Percentiles rank a stretch among this genome's conserved stretches.
Conservation (phyloP, 2,888 invertebrate species). For the Dromius quadrimaculatus region DNA sequence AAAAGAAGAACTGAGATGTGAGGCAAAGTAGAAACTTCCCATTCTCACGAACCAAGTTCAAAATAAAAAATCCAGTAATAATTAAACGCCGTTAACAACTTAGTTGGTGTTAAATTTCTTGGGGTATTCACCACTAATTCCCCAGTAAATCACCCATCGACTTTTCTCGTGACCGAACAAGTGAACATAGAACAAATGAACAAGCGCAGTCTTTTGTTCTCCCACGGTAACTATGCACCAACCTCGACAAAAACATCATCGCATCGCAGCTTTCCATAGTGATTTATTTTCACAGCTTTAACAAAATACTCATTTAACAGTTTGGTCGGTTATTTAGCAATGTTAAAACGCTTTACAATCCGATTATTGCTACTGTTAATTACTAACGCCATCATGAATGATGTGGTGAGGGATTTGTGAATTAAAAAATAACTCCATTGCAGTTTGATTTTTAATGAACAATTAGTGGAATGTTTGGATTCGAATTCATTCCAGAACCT, state of each 20-base stretch:
- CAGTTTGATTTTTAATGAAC: too few relatives aligned
- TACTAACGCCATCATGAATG: neutral
- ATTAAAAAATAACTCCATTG: too few relatives aligned
- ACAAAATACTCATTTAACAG: slow-evolving; percentile 38
- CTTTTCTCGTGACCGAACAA: slow-evolving; percentile 18
- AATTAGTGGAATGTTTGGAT: too few relatives aligned
- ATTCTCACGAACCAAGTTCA: too few relatives aligned
- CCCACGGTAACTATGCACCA: slow-evolving; percentile 38
- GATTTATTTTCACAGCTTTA: slow-evolving; percentile 31
- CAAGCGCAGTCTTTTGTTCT: slow-evolving; percentile 32
- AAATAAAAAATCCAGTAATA: too few relatives aligned
- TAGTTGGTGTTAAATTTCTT: too few relatives aligned
- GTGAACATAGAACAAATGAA: slow-evolving; percentile 30
- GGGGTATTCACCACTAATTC: neutral
- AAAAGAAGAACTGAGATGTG: too few relatives aligned
- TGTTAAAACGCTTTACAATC: neutral
- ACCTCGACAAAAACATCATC: slow-evolving; percentile 5
- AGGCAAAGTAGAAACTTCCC: too few relatives aligned
- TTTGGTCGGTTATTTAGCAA: slow-evolving; percentile 23
- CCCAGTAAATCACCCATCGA: slow-evolving; percentile 16
- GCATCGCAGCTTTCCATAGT: neutral
- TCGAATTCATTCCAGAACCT: too few relatives aligned
- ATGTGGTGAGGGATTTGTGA: neutral
- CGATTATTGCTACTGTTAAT: neutral
- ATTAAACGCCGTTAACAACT: too few relatives aligned